Conservation (phyloP, 2,888 invertebrate species). For the Trissolcus japonicus region DNA sequence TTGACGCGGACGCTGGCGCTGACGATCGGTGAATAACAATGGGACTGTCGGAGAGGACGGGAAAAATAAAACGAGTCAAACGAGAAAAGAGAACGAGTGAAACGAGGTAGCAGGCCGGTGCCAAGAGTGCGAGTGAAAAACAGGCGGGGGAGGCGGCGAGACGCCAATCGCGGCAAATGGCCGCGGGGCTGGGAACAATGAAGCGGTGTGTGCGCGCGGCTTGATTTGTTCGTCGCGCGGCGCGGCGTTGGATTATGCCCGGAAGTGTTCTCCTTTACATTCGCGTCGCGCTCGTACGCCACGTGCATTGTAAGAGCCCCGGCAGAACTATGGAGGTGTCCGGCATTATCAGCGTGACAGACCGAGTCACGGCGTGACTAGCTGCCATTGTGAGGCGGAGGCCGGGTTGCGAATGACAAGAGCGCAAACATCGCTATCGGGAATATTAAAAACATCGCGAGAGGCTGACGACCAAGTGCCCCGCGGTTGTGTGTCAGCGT, state of each 20-base stretch:
- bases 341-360: slow-evolving; percentile 53
- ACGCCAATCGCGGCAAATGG: slow-evolving; percentile 62
- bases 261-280: slow-evolving; percentile 74
- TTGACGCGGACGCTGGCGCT: neutral
- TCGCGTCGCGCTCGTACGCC: slow-evolving; percentile 42
- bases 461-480: slow-evolving; percentile 20
- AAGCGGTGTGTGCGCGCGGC: slow-evolving; percentile 64
- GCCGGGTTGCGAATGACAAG: slow-evolving; percentile 66
- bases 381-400: slow-evolving; percentile 57
- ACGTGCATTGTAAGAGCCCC: slow-evolving; percentile 30
- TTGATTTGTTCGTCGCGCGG: slow-evolving; percentile 74
- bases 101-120: slow-evolving; percentile 19
- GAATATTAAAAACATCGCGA: slow-evolving; percentile 72
- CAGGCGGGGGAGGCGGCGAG: slow-evolving; percentile 31
- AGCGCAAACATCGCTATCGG: slow-evolving; percentile 70
- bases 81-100: slow-evolving; percentile 17
- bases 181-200: slow-evolving; percentile 67
- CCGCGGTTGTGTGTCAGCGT: slow-evolving; percentile 41
- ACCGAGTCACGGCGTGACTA: slow-evolving; percentile 33
- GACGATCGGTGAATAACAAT: slow-evolving; percentile 17
- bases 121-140: slow-evolving; percentile 35
- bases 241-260: slow-evolving; percentile 72
- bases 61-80: slow-evolving; percentile 22
- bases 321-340: slow-evolving; percentile 28
- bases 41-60: neutral